Percentiles rank a stretch among this genome's conserved stretches.
Evolutionary conservation across 1,140 invertebrate species (phyloP).

Genomic region (Drosophila azteca): DNA sequence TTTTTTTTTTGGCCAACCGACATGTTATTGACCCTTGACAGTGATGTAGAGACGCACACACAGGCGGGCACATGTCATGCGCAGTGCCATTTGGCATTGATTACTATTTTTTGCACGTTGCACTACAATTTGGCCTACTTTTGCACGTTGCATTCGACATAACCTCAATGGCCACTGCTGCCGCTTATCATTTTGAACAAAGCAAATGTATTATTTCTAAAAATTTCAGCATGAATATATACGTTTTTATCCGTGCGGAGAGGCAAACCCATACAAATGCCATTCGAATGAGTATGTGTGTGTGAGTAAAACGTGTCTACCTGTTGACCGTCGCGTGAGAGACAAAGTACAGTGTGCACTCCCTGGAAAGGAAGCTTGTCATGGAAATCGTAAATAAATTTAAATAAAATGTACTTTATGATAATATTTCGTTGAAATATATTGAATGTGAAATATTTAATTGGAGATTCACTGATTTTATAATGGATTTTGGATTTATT

Average conservation of each 20-base stretch:
- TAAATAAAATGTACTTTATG: too few relatives aligned
- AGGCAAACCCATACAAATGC: constrained; percentile 5
- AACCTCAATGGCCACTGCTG: constrained; percentile 48
- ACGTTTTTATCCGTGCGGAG: constrained; percentile 5
- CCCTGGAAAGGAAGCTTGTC: background rate
- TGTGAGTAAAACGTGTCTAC: constrained; percentile 33
- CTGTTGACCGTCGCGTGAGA: constrained; percentile 42
- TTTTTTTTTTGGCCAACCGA: constrained; percentile 46
- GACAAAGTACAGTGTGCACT: constrained; percentile 27
- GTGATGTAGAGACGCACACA: constrained; percentile 25
- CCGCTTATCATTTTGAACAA: constrained; percentile 7
- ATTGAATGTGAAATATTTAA: too few relatives aligned
- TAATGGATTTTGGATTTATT: too few relatives aligned
- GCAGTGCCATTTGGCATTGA: constrained; percentile 35
- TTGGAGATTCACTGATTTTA: too few relatives aligned
- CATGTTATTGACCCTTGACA: constrained; percentile 73
- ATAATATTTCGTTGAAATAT: too few relatives aligned
- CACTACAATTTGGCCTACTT: constrained; percentile 53
- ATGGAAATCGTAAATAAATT: background rate
- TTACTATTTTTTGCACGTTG: constrained; percentile 37
- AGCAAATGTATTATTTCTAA: constrained; percentile 15
- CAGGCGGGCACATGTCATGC: constrained; percentile 44
- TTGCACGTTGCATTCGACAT: constrained; percentile 49
- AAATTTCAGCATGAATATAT: constrained; percentile 1
- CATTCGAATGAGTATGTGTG: constrained; percentile 8